Evolutionary conservation across 2,888 invertebrate species (phyloP).

Genomic region (Drosophila cognata): DNA sequence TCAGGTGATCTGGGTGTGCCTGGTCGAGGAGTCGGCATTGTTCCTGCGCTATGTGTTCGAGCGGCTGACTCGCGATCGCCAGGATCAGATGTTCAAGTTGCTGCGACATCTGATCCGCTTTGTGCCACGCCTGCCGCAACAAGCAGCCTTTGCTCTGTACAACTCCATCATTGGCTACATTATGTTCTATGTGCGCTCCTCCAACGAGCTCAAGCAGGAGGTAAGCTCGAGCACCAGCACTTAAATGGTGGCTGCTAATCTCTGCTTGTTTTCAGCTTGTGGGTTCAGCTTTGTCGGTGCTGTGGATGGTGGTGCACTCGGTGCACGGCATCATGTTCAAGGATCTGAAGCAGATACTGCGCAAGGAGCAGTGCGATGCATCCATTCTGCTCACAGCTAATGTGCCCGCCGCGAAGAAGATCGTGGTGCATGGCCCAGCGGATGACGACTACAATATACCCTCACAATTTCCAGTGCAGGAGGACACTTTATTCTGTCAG

Average conservation of each 20-base stretch:
- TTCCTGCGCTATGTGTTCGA: conserved; percentile 98
- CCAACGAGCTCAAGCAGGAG: conserved; percentile 97
- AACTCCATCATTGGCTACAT: conserved; percentile 99
- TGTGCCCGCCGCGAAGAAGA: conserved; percentile 99
- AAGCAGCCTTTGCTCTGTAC: conserved; percentile 98
- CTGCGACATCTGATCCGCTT: conserved; percentile 96
- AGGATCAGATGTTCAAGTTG: conserved; percentile 97
- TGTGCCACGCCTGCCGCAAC: conserved; percentile 96
- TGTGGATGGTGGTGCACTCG: conserved; percentile 99
- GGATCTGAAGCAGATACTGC: conserved; percentile 98
- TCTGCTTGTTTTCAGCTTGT: conserved; percentile 87
- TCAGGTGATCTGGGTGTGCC: conserved; percentile 97
- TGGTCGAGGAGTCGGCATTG: conserved; percentile 98
- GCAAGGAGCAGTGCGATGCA: conserved; percentile 99
- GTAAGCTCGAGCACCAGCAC: conserved; percentile 47
- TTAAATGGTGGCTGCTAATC: not conserved
- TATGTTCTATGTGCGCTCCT: conserved; percentile 99
- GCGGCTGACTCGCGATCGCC: conserved; percentile 95
- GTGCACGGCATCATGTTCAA: conserved; percentile 99
- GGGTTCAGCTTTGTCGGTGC: conserved; percentile 96
- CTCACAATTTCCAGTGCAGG: conserved; percentile 98
- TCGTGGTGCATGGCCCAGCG: conserved; percentile 96
- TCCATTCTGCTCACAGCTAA: conserved; percentile 98
- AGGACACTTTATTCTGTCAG: conserved; percentile 98
- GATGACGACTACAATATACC: conserved; percentile 97